A percentile compares a stretch with the other conserved stretches of the same genome.
phyloP scores from a whole-genome alignment of 2,888 invertebrate species.

The Embidobia sp. region DNA sequence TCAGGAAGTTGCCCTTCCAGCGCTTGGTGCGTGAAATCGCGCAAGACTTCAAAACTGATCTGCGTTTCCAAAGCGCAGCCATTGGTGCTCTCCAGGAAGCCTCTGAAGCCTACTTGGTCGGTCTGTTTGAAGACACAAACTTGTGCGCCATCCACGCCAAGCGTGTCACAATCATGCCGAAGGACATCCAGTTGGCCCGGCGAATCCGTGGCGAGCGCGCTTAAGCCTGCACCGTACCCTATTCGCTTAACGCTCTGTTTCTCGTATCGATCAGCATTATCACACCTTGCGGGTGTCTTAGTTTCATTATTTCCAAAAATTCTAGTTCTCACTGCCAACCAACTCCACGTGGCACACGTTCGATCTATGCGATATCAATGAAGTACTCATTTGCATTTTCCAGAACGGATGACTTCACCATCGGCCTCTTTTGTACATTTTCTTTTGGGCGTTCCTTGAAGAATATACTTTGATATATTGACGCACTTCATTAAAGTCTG shows the following conservation, averaged over 20 bases:
- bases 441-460: too few species aligned
- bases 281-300: constrained; percentile 46
- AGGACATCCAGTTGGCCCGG: constrained; percentile 54
- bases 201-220: constrained; percentile 60
- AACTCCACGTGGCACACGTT: constrained; percentile 43
- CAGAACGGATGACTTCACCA: constrained; percentile 4
- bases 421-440: too few species aligned
- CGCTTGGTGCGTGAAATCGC: constrained; percentile 98
- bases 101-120: constrained; percentile 94
- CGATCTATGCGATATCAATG: constrained; percentile 29
- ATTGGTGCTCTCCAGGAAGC: constrained; percentile 96
- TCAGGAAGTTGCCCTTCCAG: constrained; percentile 97
- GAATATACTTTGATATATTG: too few species aligned
- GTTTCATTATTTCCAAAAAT: constrained; percentile 49
- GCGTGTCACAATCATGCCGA: constrained; percentile 81
- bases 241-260: constrained; percentile 42
- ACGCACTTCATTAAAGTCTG: too few species aligned
- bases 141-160: constrained; percentile 99
- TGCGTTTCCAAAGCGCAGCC: constrained; percentile 97
- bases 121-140: constrained; percentile 97
- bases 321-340: constrained; percentile 60
- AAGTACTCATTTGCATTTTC: neutral
- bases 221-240: constrained; percentile 11
- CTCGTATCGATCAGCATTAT: constrained; percentile 52
- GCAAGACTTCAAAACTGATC: constrained; percentile 97